Conservation (phyloP, 2,888 invertebrate genomes). For the Dryobotodes eremita region DNA sequence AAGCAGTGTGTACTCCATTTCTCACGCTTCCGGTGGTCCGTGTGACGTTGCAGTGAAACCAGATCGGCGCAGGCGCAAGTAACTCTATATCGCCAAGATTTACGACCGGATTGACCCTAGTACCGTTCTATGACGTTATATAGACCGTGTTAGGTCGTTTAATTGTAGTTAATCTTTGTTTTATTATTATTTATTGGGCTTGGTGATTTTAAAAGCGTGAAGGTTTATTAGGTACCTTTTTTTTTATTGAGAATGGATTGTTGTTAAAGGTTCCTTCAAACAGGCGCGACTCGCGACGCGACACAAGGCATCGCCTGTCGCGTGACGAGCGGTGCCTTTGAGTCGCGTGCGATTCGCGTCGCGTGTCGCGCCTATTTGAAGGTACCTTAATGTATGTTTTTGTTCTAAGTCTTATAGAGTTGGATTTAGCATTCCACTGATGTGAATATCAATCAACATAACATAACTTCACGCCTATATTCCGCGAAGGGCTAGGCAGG, state of each 20-base stretch:
- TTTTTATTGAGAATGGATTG: background rate
- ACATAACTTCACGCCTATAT: background rate
- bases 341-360: too few relatives aligned
- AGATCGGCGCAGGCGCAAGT: constrained; percentile 65
- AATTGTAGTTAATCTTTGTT: constrained; percentile 53
- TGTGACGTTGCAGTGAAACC: constrained; percentile 62
- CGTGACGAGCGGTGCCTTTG: too few relatives aligned
- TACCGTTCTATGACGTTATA: constrained; percentile 51
- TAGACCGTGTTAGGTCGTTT: constrained; percentile 42
- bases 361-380: too few relatives aligned
- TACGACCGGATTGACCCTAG: constrained; percentile 65
- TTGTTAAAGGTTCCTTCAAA: background rate
- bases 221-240: background rate
- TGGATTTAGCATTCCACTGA: background rate
- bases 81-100: constrained; percentile 74
- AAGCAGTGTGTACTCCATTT: constrained; percentile 54
- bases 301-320: too few relatives aligned
- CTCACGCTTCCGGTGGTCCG: constrained; percentile 77
- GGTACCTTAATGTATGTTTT: background rate
- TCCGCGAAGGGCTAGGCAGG: background rate
- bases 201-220: background rate
- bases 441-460: background rate
- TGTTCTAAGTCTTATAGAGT: background rate
- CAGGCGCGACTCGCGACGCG: too few relatives aligned
- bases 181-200: constrained; percentile 48